Conservation (phyloP, 2,888 invertebrate species). For the Agrochola lychnidis region DNA sequence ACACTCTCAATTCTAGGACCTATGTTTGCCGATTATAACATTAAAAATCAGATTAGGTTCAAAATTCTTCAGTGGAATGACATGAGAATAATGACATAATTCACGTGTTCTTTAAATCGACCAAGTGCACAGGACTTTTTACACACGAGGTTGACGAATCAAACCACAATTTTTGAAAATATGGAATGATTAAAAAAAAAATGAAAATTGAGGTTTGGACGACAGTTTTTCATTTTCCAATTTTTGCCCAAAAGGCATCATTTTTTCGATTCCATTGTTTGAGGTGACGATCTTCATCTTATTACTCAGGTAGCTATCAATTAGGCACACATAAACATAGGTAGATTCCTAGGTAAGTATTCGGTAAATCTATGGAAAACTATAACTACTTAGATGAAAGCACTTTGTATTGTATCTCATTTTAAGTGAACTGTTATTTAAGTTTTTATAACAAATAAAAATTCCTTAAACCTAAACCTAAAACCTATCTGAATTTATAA, state of each 20-base stretch:
- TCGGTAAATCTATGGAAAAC: neutral
- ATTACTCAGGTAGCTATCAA: neutral
- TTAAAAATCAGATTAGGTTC: neutral
- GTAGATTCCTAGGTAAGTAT: neutral
- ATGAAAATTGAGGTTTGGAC: no score
- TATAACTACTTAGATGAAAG: neutral
- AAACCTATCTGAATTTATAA: conserved; percentile 18
- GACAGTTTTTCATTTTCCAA: neutral
- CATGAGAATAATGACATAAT: neutral
- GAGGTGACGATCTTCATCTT: neutral
- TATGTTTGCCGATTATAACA: neutral
- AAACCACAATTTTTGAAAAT: neutral
- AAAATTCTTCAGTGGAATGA: neutral
- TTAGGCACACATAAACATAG: neutral
- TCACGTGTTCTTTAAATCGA: neutral
- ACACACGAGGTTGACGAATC: neutral
- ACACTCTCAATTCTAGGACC: neutral
- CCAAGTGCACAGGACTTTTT: neutral
- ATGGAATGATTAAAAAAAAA: no score
- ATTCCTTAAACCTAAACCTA: no score
- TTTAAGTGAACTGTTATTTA: no score
- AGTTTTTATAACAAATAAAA: no score
- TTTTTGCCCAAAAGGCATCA: neutral
- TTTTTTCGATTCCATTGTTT: neutral
- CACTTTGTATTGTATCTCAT: no score